Percentiles rank a stretch among this genome's conserved stretches.
Evolutionary conservation across 1,140 invertebrate genomes (phyloP).

Genomic region (Wiebesia pumilae): DNA sequence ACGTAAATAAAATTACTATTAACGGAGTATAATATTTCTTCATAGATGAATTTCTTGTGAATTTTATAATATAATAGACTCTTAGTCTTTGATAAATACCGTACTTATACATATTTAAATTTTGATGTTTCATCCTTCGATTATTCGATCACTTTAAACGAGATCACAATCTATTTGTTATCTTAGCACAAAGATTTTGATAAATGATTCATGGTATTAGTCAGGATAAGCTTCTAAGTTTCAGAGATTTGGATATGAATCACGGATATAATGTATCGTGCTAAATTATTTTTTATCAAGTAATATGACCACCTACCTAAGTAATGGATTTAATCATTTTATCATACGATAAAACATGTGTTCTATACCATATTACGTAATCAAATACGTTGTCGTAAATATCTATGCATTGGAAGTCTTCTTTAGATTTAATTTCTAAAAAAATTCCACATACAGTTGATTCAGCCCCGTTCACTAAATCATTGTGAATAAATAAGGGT

Average conservation of each 20-base stretch:
- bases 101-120: background rate
- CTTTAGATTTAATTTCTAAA: no score
- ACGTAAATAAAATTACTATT: background rate
- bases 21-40: background rate
- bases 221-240: background rate
- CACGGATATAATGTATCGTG: background rate
- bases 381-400: background rate
- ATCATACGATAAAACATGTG: background rate
- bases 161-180: background rate
- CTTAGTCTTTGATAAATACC: no score
- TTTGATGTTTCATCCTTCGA: background rate
- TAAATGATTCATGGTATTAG: constrained; percentile 5
- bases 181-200: background rate
- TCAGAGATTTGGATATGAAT: constrained; percentile 14
- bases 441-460: no score
- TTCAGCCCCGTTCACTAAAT: no score
- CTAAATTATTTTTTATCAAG: background rate
- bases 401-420: no score
- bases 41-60: no score
- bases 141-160: background rate
- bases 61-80: no score
- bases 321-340: background rate
- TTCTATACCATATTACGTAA: background rate
- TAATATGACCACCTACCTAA: background rate
- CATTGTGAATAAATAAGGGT: no score